Percentiles rank a stretch among this genome's conserved stretches.
Conservation (phyloP, 2,797 vertebrate species). For the Acanthornis magna region DNA sequence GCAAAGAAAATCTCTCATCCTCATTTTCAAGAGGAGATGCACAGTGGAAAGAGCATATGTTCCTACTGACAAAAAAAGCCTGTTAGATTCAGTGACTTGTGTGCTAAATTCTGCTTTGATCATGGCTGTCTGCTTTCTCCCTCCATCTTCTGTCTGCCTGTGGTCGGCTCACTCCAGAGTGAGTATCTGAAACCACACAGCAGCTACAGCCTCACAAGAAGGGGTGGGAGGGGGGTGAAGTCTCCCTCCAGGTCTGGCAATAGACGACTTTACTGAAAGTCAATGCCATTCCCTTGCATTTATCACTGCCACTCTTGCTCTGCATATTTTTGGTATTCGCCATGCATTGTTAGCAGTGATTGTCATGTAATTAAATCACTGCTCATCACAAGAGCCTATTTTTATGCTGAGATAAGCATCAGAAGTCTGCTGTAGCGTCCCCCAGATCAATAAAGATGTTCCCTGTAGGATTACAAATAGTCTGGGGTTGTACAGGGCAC, state of each 20-base stretch:
- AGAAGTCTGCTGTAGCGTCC: slow-evolving; percentile 83
- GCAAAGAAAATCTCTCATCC: neutral
- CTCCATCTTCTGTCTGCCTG: neutral
- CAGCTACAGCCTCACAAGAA: neutral
- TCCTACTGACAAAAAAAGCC: neutral
- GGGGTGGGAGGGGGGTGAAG: neutral
- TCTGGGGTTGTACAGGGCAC: slow-evolving; percentile 86
- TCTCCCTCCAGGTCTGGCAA: slow-evolving; percentile 30
- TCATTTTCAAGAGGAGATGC: neutral
- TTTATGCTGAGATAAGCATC: slow-evolving; percentile 94
- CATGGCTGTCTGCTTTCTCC: neutral
- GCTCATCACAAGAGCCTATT: slow-evolving; percentile 89
- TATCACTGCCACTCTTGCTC: slow-evolving; percentile 89
- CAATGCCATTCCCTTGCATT: slow-evolving; percentile 83
- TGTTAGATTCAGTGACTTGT: neutral
- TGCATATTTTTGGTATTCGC: slow-evolving; percentile 85
- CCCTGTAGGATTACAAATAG: slow-evolving; percentile 89
- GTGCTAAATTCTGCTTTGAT: slow-evolving; percentile 46
- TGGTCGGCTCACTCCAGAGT: neutral
- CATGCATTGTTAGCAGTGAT: slow-evolving; percentile 92
- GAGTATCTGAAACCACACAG: neutral
- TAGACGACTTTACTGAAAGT: slow-evolving; percentile 75
- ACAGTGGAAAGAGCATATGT: neutral
- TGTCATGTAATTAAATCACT: slow-evolving; percentile 98
- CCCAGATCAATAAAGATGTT: slow-evolving; percentile 94